Evolutionary conservation across 2,888 invertebrate species (phyloP).

Genomic region (Eucera pruinosa): DNA sequence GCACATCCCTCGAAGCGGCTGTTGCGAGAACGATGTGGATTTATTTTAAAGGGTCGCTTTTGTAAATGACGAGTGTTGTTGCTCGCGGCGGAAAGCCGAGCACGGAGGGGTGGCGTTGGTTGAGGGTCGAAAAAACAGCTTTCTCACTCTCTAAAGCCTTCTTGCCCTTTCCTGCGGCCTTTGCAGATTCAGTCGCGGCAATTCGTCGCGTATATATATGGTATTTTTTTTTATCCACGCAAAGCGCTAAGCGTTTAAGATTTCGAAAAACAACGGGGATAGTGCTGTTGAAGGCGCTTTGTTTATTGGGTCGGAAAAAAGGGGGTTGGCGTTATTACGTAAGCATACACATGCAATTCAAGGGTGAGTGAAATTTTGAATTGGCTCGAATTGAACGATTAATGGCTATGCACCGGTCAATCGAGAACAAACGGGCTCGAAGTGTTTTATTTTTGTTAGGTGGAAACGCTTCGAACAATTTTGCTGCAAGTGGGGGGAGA

Average conservation of each 20-base stretch:
- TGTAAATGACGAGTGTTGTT: constrained; percentile 73
- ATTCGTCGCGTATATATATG: constrained; percentile 25
- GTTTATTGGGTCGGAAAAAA: constrained; percentile 6
- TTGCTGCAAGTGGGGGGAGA: not conserved
- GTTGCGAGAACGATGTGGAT: constrained; percentile 68
- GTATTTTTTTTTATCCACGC: not conserved
- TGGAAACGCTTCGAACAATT: not conserved
- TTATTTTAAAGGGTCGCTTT: constrained; percentile 74
- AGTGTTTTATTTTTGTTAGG: not conserved
- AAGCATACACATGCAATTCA: not conserved
- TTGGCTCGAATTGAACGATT: not conserved
- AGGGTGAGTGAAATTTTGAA: not conserved
- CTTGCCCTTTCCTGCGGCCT: constrained; percentile 27
- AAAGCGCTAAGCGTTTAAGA: not conserved
- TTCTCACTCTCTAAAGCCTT: constrained; percentile 50
- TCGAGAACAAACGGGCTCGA: not conserved
- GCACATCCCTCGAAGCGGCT: constrained; percentile 53
- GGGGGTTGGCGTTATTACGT: not conserved
- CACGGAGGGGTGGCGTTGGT: constrained; percentile 51
- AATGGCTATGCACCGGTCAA: not conserved
- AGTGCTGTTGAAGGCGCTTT: not conserved
- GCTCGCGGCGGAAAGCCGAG: constrained; percentile 68
- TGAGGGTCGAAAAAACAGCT: constrained; percentile 57
- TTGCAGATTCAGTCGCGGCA: constrained; percentile 48
- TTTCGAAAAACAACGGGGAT: not conserved